These are phyloP conservation scores for Eupithecia tripunctaria DNA, from an alignment of 2,888 invertebrate genomes.

Conservation along the genomic window DNA sequence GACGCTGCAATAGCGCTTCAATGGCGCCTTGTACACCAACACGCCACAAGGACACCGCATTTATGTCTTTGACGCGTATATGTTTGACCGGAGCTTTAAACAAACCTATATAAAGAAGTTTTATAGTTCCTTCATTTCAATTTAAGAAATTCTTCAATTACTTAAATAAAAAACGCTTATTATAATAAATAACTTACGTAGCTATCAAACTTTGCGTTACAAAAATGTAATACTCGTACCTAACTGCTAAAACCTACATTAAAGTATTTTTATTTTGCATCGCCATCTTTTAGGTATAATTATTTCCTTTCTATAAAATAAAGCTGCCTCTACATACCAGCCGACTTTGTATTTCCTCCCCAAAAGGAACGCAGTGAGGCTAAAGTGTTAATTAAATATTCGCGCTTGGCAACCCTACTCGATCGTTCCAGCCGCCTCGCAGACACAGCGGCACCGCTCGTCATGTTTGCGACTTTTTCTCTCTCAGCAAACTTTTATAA, in stretches of 20 bases:
- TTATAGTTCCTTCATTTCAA: too few relatives aligned
- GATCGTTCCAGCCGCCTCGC: conserved; percentile 45
- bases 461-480: conserved; percentile 63
- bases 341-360: not conserved
- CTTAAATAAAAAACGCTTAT: too few relatives aligned
- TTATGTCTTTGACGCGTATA: too few relatives aligned
- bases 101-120: too few relatives aligned
- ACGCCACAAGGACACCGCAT: too few relatives aligned
- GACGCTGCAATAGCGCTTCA: too few relatives aligned
- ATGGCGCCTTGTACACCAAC: too few relatives aligned
- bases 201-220: too few relatives aligned
- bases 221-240: too few relatives aligned
- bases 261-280: not conserved
- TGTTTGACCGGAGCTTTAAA: too few relatives aligned
- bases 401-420: conserved; percentile 47
- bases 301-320: not conserved
- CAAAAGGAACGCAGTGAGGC: conserved; percentile 4
- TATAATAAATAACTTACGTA: too few relatives aligned
- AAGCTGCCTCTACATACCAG: not conserved
- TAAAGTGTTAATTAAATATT: conserved; percentile 43
- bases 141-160: too few relatives aligned
- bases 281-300: not conserved
- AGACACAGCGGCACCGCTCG: conserved; percentile 57
- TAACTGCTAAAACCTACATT: not conserved
- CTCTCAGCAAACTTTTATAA: conserved; percentile 62